Conservation (phyloP, 1,140 invertebrate species). For the Drosophila grimshawi region DNA sequence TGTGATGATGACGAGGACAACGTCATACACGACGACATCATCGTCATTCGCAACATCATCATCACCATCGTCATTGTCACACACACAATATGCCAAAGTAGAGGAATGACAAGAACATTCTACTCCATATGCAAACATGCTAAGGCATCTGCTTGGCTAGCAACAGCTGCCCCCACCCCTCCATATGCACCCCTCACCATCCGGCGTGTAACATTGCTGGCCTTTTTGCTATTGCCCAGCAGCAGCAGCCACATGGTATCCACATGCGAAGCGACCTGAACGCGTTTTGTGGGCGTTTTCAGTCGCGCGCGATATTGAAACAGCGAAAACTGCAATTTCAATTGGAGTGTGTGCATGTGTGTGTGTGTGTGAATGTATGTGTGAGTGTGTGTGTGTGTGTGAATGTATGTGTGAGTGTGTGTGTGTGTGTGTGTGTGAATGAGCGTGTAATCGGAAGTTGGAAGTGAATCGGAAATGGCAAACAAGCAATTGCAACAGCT, state of each 20-base stretch:
- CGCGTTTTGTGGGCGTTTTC: slow-evolving; percentile 51
- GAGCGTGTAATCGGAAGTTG: slow-evolving; percentile 47
- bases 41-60: slow-evolving; percentile 6
- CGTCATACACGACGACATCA: slow-evolving; percentile 5
- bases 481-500: slow-evolving; percentile 42
- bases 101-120: slow-evolving; percentile 51
- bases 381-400: slow-evolving; percentile 19
- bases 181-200: neutral
- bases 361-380: neutral
- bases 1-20: neutral
- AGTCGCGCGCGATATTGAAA: slow-evolving; percentile 42
- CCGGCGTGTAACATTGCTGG: too few species aligned
- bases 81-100: slow-evolving; percentile 40
- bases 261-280: slow-evolving; percentile 25
- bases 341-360: slow-evolving; percentile 12
- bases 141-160: slow-evolving; percentile 7
- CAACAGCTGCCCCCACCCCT: slow-evolving; percentile 3
- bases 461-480: slow-evolving; percentile 39
- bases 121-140: slow-evolving; percentile 48
- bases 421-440: neutral
- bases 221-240: slow-evolving; percentile 14
- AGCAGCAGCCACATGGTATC: slow-evolving; percentile 8
- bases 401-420: neutral
- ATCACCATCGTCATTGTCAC: slow-evolving; percentile 13
- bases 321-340: slow-evolving; percentile 49